Percentiles rank a stretch among this genome's conserved stretches.
phyloP scores from a whole-genome alignment of 2,888 invertebrate genomes.

The Micoletzkya japonica region DNA sequence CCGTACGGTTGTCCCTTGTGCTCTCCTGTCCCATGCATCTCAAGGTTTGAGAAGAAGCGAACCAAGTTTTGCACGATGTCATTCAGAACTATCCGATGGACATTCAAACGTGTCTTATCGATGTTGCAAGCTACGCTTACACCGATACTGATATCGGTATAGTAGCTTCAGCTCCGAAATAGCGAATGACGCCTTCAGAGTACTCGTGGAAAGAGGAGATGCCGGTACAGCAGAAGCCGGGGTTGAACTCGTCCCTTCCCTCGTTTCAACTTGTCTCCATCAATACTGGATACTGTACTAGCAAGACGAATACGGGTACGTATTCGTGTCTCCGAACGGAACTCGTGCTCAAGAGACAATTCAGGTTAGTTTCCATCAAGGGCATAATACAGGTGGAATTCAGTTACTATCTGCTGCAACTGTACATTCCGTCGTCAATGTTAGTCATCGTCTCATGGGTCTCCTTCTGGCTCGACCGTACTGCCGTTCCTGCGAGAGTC shows the following conservation, averaged over 20 bases:
- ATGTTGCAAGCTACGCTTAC: constrained; percentile 97
- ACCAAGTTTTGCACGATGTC: too few species aligned
- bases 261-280: constrained; percentile 75
- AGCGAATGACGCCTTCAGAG: constrained; percentile 37
- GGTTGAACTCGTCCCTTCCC: constrained; percentile 74
- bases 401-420: constrained; percentile 97
- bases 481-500: constrained; percentile 51
- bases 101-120: constrained; percentile 87
- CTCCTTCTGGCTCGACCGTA: constrained; percentile 30
- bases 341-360: constrained; percentile 92
- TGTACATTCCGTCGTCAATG: constrained; percentile 93
- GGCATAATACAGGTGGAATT: constrained; percentile 5
- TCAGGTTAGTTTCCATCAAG: constrained; percentile 71
- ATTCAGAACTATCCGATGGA: constrained; percentile 75
- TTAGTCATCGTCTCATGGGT: constrained; percentile 60
- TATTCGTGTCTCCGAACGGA: constrained; percentile 97
- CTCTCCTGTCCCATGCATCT: constrained; percentile 96
- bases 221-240: constrained; percentile 84
- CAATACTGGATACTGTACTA: constrained; percentile 76
- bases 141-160: constrained; percentile 87
- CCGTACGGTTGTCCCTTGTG: constrained; percentile 83
- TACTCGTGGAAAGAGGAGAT: constrained; percentile 90
- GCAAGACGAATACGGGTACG: constrained; percentile 90
- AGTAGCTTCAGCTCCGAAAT: neutral
- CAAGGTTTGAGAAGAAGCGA: constrained; percentile 73